Evolutionary conservation across 2,113 vertebrate genomes (phyloP), one percentile per base, ranked within the genome.

Genomic region (Saccopteryx leptura): DNA sequence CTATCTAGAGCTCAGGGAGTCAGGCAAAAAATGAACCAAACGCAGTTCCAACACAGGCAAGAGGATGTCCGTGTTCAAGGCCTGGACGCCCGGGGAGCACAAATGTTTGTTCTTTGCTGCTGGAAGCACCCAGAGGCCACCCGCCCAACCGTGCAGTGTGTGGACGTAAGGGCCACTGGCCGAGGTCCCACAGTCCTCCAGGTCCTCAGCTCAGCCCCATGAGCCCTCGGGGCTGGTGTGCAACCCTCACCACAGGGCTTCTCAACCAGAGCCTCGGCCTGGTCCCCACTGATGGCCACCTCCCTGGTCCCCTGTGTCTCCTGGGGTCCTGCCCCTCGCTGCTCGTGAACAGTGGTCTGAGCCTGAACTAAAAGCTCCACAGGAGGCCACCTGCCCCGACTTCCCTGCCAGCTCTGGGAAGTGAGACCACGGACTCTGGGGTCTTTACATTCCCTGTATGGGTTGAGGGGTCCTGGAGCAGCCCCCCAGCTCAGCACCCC

Each of bases 71-170:
- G 4, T 21, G 66, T 52, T 11, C 52, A 1, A 39, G 83, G 66
- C 12, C 52, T 19, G 17, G 39, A 21, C 26, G 24, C 28, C 18
- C 54, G 15, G 69, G 12, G 33, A n/a, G 14, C 54, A 61, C 83
- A 1, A 1, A 6, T 3, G 31, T 9, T 11, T 7, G 61, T 18
- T 21, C 5, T 1, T 5, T 50, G 46, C 39, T 19, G 60, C 60
- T 12, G 66, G 65, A 10, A 52, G 81, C 15, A 2, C 46, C 13
- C 21, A 11, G 52, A 69, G 4, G 9, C 84, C 66, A 56, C 33
- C 24, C 4, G 84, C 66, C 52, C 9, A 0, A 1, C 23, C 0
- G 13, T 9, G 15, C n/a, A 18, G 13, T 0, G 15, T 9, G 24
- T 2, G 5, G 58, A 39, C 79, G 33, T 15, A 5, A 19, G 4